Conservation (phyloP, 2,888 invertebrate species). For the Drosophila pegasa region DNA sequence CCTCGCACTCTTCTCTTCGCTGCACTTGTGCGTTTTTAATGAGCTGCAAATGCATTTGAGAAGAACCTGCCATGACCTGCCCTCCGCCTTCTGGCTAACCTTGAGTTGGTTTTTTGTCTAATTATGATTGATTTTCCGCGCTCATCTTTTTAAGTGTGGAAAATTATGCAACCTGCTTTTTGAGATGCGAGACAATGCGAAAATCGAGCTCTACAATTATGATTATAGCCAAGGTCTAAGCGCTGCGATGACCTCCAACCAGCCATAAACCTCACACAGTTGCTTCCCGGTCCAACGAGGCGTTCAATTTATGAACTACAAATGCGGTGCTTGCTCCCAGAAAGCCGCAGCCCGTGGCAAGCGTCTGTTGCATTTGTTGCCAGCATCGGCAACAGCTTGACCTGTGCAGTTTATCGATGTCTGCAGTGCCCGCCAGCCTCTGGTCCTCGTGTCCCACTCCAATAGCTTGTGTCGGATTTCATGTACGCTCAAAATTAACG, state of each 20-base stretch:
- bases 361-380: slow-evolving; percentile 18
- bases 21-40: slow-evolving; percentile 72
- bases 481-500: slow-evolving; percentile 27
- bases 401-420: slow-evolving; percentile 35
- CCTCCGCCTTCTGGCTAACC: slow-evolving; percentile 39
- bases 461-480: slow-evolving; percentile 28
- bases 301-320: slow-evolving; percentile 27
- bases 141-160: slow-evolving; percentile 36
- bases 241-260: slow-evolving; percentile 28
- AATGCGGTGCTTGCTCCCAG: slow-evolving; percentile 6
- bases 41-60: slow-evolving; percentile 38
- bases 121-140: slow-evolving; percentile 68
- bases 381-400: slow-evolving; percentile 41
- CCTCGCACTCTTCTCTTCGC: slow-evolving; percentile 25
- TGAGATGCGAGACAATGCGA: slow-evolving; percentile 18
- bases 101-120: slow-evolving; percentile 55
- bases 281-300: slow-evolving; percentile 4
- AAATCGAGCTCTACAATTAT: slow-evolving; percentile 15
- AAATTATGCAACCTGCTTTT: slow-evolving; percentile 58
- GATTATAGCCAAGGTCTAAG: slow-evolving; percentile 44
- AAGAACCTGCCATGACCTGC: slow-evolving; percentile 49
- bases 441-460: slow-evolving; percentile 11
- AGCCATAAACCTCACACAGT: slow-evolving; percentile 31
- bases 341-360: slow-evolving; percentile 11
- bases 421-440: slow-evolving; percentile 9